These are phyloP conservation scores for Magallana nippona DNA, from an alignment of 2,888 invertebrate genomes.

Conservation along the genomic window DNA sequence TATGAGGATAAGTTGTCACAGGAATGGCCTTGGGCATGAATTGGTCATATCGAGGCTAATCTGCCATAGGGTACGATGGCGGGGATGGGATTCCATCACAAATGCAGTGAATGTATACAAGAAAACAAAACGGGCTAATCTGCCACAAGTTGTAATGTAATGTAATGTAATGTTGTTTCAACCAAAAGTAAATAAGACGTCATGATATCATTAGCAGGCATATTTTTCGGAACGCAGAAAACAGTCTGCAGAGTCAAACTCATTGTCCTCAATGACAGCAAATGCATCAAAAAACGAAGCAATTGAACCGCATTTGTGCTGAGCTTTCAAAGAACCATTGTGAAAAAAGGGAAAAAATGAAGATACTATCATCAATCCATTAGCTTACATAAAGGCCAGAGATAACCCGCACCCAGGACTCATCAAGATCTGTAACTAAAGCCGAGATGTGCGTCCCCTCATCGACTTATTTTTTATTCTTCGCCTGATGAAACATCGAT, in stretches of 20 bases:
- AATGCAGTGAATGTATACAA: not conserved
- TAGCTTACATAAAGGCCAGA: too few species aligned
- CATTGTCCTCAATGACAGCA: not conserved
- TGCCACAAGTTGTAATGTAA: not conserved
- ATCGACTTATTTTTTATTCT: not conserved
- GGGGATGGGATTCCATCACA: too few species aligned
- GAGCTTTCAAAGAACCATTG: too few species aligned
- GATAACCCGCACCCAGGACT: not conserved
- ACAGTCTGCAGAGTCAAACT: not conserved
- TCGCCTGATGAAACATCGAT: not conserved
- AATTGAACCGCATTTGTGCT: not conserved
- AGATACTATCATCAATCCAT: too few species aligned
- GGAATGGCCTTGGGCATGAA: too few species aligned
- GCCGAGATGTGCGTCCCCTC: not conserved
- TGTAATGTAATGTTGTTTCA: not conserved
- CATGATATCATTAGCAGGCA: not conserved
- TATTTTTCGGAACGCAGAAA: not conserved
- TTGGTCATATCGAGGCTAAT: too few species aligned
- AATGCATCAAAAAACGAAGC: not conserved
- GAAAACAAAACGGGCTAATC: not conserved
- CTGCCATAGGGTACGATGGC: too few species aligned
- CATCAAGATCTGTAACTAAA: not conserved
- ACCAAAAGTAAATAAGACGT: slow-evolving; percentile 10
- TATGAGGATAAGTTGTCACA: too few species aligned
- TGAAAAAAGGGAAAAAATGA: too few species aligned